These are phyloP conservation scores for Carlito syrichta DNA, from an alignment of 2,113 vertebrate genomes.

Conservation along the genomic window DNA sequence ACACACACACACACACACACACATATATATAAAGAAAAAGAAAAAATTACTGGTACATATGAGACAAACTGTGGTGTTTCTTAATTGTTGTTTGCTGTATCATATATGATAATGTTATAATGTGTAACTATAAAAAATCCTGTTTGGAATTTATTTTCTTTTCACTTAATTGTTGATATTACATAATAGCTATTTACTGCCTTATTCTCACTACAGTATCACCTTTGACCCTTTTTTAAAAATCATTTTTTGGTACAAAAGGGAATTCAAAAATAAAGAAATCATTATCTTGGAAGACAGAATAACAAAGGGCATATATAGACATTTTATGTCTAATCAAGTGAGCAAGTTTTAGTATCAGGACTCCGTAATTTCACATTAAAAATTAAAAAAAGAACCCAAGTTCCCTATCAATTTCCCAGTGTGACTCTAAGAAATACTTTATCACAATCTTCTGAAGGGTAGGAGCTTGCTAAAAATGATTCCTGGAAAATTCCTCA, in stretches of 20 bases:
- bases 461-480: not conserved
- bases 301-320: not conserved
- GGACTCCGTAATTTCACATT: not conserved
- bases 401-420: no score
- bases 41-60: not conserved
- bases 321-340: not conserved
- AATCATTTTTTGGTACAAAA: no score
- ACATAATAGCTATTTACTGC: not conserved
- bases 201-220: not conserved
- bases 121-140: not conserved
- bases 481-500: not conserved
- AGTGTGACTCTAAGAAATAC: not conserved
- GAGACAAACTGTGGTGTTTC: no score
- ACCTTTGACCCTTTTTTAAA: no score
- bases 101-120: not conserved
- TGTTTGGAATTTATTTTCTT: not conserved
- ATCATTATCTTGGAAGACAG: not conserved
- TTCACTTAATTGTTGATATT: not conserved
- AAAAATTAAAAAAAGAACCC: not conserved
- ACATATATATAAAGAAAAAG: no score
- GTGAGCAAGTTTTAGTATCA: not conserved
- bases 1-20: no score
- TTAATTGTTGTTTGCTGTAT: no score
- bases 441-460: not conserved
- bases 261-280: no score